These are phyloP conservation scores for Pantelozetes paolii DNA, from an alignment of 2,888 invertebrate species.

Conservation along the genomic window DNA sequence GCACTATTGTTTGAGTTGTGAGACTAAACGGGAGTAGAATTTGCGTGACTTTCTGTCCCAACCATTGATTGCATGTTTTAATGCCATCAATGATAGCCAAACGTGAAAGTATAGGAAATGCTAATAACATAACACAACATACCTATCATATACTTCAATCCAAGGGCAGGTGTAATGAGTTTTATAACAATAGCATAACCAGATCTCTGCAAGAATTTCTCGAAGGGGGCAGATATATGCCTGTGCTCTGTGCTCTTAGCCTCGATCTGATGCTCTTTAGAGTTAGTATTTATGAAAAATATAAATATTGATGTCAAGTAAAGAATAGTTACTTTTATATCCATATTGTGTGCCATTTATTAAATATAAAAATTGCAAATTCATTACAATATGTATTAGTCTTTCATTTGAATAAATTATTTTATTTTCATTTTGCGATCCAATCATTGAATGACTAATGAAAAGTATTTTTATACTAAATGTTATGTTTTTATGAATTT, in stretches of 20 bases:
- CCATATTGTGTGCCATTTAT: neutral
- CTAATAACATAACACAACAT: neutral
- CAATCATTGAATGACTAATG: neutral
- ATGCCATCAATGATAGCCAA: neutral
- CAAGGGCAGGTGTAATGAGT: slow-evolving; percentile 18
- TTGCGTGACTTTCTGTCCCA: neutral
- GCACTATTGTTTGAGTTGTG: no score
- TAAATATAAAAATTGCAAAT: neutral
- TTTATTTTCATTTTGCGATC: neutral
- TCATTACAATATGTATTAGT: neutral
- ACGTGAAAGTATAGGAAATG: slow-evolving; percentile 10
- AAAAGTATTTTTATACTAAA: neutral
- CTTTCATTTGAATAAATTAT: neutral
- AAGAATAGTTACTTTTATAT: neutral
- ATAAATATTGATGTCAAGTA: slow-evolving; percentile 1
- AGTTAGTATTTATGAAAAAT: neutral
- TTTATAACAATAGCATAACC: slow-evolving; percentile 7
- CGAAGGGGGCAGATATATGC: neutral
- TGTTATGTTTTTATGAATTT: no score
- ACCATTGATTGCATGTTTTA: slow-evolving; percentile 9
- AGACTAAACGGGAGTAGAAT: slow-evolving; percentile 4
- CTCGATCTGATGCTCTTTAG: neutral
- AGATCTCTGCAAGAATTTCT: neutral
- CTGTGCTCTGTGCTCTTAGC: neutral
- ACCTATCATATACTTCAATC: neutral